These are phyloP conservation scores for Stigmatopora argus DNA, from an alignment of 2,113 vertebrate species.

Conservation along the genomic window DNA sequence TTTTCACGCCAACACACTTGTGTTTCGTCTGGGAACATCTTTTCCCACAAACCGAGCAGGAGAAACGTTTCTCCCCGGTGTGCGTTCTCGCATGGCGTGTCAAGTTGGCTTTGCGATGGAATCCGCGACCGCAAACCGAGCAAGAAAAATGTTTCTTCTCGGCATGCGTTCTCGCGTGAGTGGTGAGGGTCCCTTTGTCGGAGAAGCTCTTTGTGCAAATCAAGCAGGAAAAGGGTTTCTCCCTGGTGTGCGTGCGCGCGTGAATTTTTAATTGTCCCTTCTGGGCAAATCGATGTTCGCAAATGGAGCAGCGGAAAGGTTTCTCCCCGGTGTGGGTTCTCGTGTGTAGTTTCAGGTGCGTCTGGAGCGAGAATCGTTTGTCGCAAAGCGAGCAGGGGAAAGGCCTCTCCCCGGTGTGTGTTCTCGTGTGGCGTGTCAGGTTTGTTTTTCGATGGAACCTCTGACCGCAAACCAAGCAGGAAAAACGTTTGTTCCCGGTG, in stretches of 20 bases:
- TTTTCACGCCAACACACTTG: neutral
- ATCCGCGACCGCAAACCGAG: too few species aligned
- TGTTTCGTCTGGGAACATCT: neutral
- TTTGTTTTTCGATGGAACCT: neutral
- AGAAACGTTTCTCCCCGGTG: neutral
- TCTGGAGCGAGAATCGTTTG: neutral
- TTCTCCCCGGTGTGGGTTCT: neutral
- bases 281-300: too few species aligned
- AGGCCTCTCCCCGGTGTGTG: neutral
- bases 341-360: neutral
- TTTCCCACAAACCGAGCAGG: neutral
- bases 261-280: too few species aligned
- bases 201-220: too few species aligned
- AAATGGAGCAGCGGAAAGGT: neutral
- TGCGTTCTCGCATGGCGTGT: neutral
- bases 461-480: neutral
- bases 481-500: neutral
- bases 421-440: neutral
- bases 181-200: too few species aligned
- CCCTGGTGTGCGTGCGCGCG: too few species aligned
- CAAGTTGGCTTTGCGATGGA: neutral
- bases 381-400: neutral
- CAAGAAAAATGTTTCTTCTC: too few species aligned
- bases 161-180: too few species aligned
- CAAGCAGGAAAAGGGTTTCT: too few species aligned